phyloP scores from a whole-genome alignment of 2,113 vertebrate species.

The Herpetotheres cachinnans region DNA sequence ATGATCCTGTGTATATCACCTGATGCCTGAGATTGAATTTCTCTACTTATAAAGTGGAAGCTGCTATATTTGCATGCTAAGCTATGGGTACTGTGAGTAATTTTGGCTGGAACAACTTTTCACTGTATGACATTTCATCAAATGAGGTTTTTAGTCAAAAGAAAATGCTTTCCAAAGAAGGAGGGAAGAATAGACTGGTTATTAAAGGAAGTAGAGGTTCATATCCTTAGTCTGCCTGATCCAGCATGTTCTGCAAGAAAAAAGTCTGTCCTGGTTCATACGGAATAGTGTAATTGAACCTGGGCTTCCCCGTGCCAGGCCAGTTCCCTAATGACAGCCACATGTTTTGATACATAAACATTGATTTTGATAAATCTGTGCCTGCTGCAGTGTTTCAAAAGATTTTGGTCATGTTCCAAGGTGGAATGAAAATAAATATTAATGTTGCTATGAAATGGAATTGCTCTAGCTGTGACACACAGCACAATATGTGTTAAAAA shows the following conservation, averaged over 20 bases:
- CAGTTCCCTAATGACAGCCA: not conserved
- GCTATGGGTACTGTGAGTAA: not conserved
- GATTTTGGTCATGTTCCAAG: not conserved
- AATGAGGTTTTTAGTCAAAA: not conserved
- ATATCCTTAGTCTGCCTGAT: not conserved
- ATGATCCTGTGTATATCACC: not conserved
- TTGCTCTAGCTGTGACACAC: not conserved
- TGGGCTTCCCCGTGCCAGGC: not conserved
- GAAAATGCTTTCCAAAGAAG: not conserved
- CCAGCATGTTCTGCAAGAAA: not conserved
- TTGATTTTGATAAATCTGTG: conserved; percentile 21
- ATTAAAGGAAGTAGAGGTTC: not conserved
- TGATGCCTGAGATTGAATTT: not conserved
- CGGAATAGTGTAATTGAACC: not conserved
- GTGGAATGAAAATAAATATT: not conserved
- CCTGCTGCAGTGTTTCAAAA: not conserved
- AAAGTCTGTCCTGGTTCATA: not conserved
- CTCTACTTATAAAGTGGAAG: not conserved
- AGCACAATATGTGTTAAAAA: not conserved
- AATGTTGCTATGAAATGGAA: not conserved
- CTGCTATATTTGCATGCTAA: not conserved
- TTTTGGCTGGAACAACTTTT: not conserved
- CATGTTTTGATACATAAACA: conserved; percentile 2
- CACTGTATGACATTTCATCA: not conserved
- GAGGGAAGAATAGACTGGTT: not conserved